These are phyloP conservation scores for Siniperca knerii DNA, from an alignment of 2,113 vertebrate genomes.

Conservation along the genomic window DNA sequence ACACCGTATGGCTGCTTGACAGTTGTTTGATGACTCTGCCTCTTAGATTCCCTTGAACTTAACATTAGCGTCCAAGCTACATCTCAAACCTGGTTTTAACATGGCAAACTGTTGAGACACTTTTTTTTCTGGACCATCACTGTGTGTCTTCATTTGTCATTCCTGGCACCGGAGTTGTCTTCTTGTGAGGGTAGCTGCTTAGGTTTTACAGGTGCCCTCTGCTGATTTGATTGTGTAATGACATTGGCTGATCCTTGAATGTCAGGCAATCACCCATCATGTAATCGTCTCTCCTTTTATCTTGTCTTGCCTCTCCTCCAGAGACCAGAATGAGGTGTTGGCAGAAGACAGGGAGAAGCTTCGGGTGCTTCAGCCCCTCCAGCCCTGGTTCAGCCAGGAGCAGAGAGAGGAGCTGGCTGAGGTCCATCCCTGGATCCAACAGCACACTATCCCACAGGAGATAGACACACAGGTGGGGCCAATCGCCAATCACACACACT, in stretches of 20 bases:
- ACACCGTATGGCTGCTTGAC: neutral
- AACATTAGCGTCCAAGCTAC: neutral
- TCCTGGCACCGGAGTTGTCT: neutral
- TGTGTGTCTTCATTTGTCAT: neutral
- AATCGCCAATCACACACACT: neutral
- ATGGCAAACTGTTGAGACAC: neutral
- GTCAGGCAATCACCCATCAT: neutral
- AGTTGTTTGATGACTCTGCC: neutral
- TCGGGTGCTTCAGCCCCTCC: slow-evolving; percentile 80
- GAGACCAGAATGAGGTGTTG: slow-evolving; percentile 86
- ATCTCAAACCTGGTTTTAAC: neutral
- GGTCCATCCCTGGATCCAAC: slow-evolving; percentile 87
- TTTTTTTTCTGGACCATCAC: neutral
- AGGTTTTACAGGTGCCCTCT: neutral
- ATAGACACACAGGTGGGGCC: slow-evolving; percentile 84
- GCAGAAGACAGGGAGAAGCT: slow-evolving; percentile 89
- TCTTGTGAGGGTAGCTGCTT: no score
- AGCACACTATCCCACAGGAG: slow-evolving; percentile 82
- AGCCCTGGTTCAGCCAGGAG: slow-evolving; percentile 88
- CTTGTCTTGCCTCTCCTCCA: slow-evolving; percentile 51
- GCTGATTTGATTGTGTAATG: neutral
- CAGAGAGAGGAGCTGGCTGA: slow-evolving; percentile 89
- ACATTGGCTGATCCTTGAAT: neutral
- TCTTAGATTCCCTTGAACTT: neutral
- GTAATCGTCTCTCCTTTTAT: neutral